Conservation (phyloP, 2,797 vertebrate species). For the Acanthurus lineatus region DNA sequence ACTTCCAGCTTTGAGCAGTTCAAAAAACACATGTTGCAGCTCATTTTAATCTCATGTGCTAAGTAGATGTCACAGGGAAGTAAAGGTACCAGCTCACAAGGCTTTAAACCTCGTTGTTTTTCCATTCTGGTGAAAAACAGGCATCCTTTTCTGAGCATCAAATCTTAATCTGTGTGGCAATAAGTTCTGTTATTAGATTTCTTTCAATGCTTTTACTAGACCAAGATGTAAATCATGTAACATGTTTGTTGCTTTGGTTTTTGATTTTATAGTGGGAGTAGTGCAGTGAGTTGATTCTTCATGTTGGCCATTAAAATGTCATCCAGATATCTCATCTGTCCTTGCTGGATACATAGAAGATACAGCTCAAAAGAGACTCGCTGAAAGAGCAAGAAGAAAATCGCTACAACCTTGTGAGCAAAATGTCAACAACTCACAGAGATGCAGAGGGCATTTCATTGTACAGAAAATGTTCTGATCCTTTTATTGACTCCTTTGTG, state of each 20-base stretch:
- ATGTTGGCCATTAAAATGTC: constrained; percentile 64
- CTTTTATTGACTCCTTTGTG: constrained; percentile 1
- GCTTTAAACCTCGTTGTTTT: background rate
- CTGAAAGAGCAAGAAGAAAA: constrained; percentile 37
- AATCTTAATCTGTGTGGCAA: constrained; percentile 8
- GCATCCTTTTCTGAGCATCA: constrained; percentile 19
- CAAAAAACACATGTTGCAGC: background rate
- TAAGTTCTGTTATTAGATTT: constrained; percentile 22
- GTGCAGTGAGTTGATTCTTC: constrained; percentile 45
- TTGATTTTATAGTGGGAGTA: constrained; percentile 29
- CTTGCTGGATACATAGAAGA: constrained; percentile 54
- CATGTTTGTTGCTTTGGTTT: constrained; percentile 36
- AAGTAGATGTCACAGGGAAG: background rate
- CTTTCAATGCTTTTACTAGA: constrained; percentile 11
- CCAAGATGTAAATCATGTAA: constrained; percentile 30
- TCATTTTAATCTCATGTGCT: background rate
- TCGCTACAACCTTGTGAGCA: constrained; percentile 36
- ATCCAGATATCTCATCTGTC: constrained; percentile 55
- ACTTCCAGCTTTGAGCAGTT: background rate
- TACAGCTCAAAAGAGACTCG: constrained; percentile 46
- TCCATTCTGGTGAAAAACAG: background rate
- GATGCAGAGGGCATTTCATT: background rate
- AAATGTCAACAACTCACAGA: constrained; percentile 41
- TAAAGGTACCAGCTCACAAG: background rate
- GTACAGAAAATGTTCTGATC: constrained; percentile 14